These are phyloP conservation scores for Himalopsyche japonica DNA, from an alignment of 2,888 invertebrate genomes.

Conservation along the genomic window DNA sequence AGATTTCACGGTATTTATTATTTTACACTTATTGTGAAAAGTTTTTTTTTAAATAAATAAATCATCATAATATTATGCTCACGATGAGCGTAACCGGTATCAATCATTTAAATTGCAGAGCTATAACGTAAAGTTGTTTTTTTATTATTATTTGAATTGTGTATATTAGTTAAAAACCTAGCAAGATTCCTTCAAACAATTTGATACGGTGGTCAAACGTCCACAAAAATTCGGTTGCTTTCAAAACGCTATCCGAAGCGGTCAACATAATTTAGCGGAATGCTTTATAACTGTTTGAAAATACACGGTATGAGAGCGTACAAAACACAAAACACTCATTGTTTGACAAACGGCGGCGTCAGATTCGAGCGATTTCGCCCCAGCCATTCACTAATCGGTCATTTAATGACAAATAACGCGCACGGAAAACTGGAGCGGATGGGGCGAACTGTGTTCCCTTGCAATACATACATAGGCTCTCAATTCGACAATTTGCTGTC, in stretches of 20 bases:
- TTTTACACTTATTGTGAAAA: too few species aligned
- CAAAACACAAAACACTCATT: not conserved
- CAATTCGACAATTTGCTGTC: not conserved
- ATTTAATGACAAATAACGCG: not conserved
- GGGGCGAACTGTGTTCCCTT: not conserved
- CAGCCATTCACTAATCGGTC: not conserved
- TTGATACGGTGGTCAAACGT: too few species aligned
- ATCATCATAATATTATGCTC: too few species aligned
- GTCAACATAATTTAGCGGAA: not conserved
- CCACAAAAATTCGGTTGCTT: too few species aligned
- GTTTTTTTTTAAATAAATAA: too few species aligned
- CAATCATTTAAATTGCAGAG: too few species aligned
- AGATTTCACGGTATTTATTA: too few species aligned
- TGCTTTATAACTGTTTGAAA: not conserved
- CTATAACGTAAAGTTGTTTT: too few species aligned
- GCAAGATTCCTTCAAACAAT: too few species aligned
- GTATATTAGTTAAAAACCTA: too few species aligned
- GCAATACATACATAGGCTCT: not conserved
- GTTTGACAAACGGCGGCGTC: not conserved
- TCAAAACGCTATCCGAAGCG: not conserved
- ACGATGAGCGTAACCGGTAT: too few species aligned
- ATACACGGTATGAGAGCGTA: not conserved
- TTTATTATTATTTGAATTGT: too few species aligned
- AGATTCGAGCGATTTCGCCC: not conserved
- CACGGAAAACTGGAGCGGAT: not conserved